These are phyloP conservation scores for Sinocyclocheilus maitianheensis DNA, from an alignment of 2,113 vertebrate genomes.

Conservation along the genomic window DNA sequence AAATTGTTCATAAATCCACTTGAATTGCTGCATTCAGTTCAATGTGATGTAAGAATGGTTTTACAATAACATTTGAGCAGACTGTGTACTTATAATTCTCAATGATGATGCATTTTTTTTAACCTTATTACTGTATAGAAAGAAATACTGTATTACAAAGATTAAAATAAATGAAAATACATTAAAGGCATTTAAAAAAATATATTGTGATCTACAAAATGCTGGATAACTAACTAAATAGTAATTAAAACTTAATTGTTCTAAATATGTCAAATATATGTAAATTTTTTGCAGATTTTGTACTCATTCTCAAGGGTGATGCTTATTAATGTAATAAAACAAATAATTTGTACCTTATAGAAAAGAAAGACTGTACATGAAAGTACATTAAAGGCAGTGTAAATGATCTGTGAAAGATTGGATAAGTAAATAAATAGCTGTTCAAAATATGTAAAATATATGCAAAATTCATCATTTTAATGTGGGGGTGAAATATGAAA, in stretches of 20 bases:
- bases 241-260: too few species aligned
- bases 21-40: background rate
- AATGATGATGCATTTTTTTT: background rate
- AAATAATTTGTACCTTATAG: background rate
- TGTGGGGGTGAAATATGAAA: background rate
- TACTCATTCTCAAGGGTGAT: background rate
- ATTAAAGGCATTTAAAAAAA: background rate
- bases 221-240: too few species aligned
- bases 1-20: background rate
- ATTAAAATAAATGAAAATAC: background rate
- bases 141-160: background rate
- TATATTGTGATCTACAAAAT: too few species aligned
- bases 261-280: too few species aligned
- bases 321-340: background rate
- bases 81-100: background rate
- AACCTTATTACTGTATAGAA: background rate
- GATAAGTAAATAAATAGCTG: too few species aligned
- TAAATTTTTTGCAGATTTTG: background rate
- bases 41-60: background rate
- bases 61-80: background rate
- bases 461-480: too few species aligned
- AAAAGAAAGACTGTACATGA: background rate
- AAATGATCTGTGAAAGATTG: background rate
- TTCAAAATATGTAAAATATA: too few species aligned
- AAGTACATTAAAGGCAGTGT: background rate